Evolutionary conservation across 1,140 invertebrate genomes (phyloP).

Genomic region (Zophobas morio): DNA sequence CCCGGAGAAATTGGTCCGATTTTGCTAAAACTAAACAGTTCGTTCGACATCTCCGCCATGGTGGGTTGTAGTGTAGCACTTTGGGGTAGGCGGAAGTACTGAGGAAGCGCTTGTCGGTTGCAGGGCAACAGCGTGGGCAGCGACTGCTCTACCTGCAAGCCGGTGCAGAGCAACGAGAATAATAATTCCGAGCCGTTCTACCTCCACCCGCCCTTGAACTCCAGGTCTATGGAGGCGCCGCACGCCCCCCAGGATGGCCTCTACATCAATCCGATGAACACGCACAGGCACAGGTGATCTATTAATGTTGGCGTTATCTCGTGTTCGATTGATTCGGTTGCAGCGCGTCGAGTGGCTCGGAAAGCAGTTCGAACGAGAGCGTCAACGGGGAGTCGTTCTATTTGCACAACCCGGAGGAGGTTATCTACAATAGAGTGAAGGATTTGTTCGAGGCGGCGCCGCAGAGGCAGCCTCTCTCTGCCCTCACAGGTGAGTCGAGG

Average conservation of each 20-base stretch:
- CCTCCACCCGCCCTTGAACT: constrained; percentile 75
- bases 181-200: constrained; percentile 78
- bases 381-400: constrained; percentile 82
- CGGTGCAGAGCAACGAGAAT: constrained; percentile 56
- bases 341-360: constrained; percentile 60
- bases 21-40: constrained; percentile 12
- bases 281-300: constrained; percentile 64
- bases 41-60: neutral
- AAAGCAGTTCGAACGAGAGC: constrained; percentile 57
- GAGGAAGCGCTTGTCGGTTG: neutral
- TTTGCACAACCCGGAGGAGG: constrained; percentile 83
- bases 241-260: constrained; percentile 81
- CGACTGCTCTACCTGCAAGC: constrained; percentile 64
- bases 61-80: neutral
- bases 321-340: constrained; percentile 35
- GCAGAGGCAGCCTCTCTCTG: constrained; percentile 60
- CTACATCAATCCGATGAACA: constrained; percentile 86
- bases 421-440: constrained; percentile 83
- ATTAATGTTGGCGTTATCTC: neutral
- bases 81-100: no score
- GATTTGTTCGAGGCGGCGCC: constrained; percentile 78
- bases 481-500: constrained; percentile 63
- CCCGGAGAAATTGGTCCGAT: constrained; percentile 31
- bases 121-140: constrained; percentile 59
- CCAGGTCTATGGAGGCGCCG: constrained; percentile 65